Base-by-base conservation (phyloP, 2,888 invertebrate genomes). In the Drosophila percnosoma region DNA sequence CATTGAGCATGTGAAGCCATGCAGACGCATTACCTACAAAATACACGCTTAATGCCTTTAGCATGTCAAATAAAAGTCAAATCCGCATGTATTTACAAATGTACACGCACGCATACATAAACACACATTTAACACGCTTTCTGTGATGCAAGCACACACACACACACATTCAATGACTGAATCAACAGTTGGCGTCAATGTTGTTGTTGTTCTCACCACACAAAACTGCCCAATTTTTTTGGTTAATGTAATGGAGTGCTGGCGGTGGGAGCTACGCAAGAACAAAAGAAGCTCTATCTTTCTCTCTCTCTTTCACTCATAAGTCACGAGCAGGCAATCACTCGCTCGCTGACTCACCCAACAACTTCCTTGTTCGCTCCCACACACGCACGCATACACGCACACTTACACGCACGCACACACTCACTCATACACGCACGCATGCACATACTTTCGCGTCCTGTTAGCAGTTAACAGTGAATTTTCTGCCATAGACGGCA, bases 251-350 rank as follows among this genome's bases (percentile, higher is more conserved):
- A 29, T 24, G 36, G 45, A 36, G 38, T 40, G 49, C 29, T 45
- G 24, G 4, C 10, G 48, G 15, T 36, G 34, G 33, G 24, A 45
- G 24, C 45, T 45, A 34, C 27, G 45, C 18, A 36, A 31, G 61
- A 61, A 49, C 58, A 65, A 58, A 60, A 68, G 58, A 40, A 52
- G 67, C 60, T 71, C 68, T 55, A 21, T 27, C 31, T 48, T 59
- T 54, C 63, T 77, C 49, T 38, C n/a, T 2, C 21, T 76, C 67
- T 70, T 70, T 40, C 38, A 51, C 55, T 71, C 53, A 73, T 61
- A 87, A 85, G 88, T 88, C 83, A 88, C 61, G 74, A 72, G 65
- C 83, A 82, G 84, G 83, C 80, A 80, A 75, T 77, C 82, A 65
- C 68, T 76, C 40, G 54, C 49, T 59, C 52, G 29, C 40, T 59